Conservation (phyloP, 2,797 vertebrate species). For the Oceanodroma leucorhoa region DNA sequence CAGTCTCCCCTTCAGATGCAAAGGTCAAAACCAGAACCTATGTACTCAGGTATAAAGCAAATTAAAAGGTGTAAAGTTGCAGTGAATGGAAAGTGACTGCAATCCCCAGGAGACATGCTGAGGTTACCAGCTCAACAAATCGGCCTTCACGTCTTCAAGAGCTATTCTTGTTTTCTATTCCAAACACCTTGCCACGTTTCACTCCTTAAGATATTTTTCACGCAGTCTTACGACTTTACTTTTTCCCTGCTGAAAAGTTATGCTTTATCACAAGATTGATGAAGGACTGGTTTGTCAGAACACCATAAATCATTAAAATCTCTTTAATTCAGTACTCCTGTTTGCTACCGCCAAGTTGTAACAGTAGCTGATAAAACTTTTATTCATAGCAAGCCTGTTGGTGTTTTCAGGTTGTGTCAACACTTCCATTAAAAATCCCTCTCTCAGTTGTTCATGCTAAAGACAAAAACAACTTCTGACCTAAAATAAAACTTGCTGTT, state of each 20-base stretch:
- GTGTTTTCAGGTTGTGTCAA: constrained; percentile 27
- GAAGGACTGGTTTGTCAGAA: not conserved
- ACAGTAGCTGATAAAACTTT: constrained; percentile 33
- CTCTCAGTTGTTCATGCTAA: not conserved
- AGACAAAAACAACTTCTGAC: not conserved
- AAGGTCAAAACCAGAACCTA: not conserved
- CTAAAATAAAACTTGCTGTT: not conserved
- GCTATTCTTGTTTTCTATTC: not conserved
- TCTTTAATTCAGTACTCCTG: not conserved
- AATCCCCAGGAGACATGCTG: not conserved
- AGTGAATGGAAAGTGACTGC: not conserved
- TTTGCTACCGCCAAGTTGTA: constrained; percentile 5
- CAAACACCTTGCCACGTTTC: not conserved
- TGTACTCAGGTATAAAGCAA: not conserved
- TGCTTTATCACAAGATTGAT: not conserved
- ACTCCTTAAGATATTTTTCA: not conserved
- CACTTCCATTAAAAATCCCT: constrained; percentile 8
- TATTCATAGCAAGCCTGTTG: constrained; percentile 9
- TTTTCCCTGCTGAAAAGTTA: not conserved
- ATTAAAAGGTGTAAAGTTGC: not conserved
- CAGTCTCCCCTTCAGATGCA: not conserved
- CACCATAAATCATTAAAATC: constrained; percentile 28
- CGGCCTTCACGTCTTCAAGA: not conserved
- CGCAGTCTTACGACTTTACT: not conserved
- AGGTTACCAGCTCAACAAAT: not conserved